Evolutionary conservation across 2,797 vertebrate species (phyloP).

Genomic region (Pseudopleuronectes americanus): DNA sequence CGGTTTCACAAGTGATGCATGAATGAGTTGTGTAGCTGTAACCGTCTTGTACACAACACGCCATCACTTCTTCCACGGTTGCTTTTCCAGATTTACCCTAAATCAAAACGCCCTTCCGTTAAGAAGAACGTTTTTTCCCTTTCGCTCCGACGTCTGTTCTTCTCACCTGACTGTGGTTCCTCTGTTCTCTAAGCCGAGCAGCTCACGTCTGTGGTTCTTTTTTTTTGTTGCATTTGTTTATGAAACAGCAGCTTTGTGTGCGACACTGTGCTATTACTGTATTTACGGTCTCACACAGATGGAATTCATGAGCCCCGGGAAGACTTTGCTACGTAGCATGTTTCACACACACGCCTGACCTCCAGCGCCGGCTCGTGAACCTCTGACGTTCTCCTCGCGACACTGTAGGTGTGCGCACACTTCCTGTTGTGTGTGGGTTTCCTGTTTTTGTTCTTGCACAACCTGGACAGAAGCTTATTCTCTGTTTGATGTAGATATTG

Average conservation of each 20-base stretch:
- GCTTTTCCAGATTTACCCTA: slow-evolving; percentile 10
- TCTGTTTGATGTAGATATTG: background rate
- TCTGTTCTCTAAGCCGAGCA: slow-evolving; percentile 15
- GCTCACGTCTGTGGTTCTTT: slow-evolving; percentile 37
- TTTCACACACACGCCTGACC: slow-evolving; percentile 52
- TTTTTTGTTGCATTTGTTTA: slow-evolving; percentile 49
- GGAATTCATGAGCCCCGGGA: slow-evolving; percentile 17
- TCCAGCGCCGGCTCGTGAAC: slow-evolving; percentile 26
- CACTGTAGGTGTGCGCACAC: slow-evolving; percentile 38
- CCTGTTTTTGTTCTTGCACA: slow-evolving; percentile 77
- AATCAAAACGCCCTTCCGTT: no score
- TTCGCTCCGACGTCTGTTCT: background rate
- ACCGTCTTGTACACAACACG: background rate
- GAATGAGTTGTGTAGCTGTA: slow-evolving; percentile 29
- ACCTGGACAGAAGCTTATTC: slow-evolving; percentile 50
- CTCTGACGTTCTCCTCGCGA: slow-evolving; percentile 12
- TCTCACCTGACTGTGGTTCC: slow-evolving; percentile 30
- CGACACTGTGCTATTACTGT: slow-evolving; percentile 25
- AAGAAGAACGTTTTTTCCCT: no score
- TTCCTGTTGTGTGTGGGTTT: slow-evolving; percentile 78
- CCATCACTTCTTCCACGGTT: slow-evolving; percentile 9
- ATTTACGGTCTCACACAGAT: slow-evolving; percentile 33
- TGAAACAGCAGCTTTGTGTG: slow-evolving; percentile 61
- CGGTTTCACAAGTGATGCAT: slow-evolving; percentile 43
- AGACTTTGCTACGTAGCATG: background rate